These are phyloP conservation scores for Ursus arctos DNA, from an alignment of 2,113 vertebrate species.

Conservation along the genomic window DNA sequence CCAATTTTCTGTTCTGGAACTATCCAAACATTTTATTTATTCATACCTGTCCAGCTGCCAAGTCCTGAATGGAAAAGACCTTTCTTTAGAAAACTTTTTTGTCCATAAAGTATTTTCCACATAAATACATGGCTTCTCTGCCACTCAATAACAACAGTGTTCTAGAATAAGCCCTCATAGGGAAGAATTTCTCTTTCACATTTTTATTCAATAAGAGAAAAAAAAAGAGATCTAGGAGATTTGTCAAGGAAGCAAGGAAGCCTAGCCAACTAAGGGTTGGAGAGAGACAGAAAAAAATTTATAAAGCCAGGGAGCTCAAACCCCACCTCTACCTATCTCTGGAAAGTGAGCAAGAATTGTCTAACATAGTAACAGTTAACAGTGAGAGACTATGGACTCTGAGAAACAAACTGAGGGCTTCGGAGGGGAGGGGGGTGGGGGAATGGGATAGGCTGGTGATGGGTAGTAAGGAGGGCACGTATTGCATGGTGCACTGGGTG, in stretches of 20 bases:
- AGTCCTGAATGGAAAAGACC: not conserved
- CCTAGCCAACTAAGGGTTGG: not conserved
- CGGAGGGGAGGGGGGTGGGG: too few species aligned
- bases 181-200: not conserved
- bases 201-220: conserved; percentile 10
- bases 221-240: not conserved
- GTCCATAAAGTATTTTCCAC: not conserved
- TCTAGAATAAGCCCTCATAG: not conserved
- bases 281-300: not conserved
- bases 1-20: not conserved
- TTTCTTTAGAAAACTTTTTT: not conserved
- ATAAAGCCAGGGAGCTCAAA: not conserved
- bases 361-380: not conserved
- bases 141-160: not conserved
- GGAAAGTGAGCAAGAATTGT: not conserved
- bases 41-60: not conserved
- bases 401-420: too few species aligned
- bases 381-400: not conserved
- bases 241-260: not conserved
- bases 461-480: too few species aligned
- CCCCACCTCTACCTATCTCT: not conserved
- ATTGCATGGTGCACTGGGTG: too few species aligned
- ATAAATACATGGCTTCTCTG: not conserved
- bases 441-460: too few species aligned
- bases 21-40: not conserved